Percentiles rank a stretch among this genome's conserved stretches.
Evolutionary conservation across 2,113 vertebrate genomes (phyloP).

Genomic region (Micromys minutus): DNA sequence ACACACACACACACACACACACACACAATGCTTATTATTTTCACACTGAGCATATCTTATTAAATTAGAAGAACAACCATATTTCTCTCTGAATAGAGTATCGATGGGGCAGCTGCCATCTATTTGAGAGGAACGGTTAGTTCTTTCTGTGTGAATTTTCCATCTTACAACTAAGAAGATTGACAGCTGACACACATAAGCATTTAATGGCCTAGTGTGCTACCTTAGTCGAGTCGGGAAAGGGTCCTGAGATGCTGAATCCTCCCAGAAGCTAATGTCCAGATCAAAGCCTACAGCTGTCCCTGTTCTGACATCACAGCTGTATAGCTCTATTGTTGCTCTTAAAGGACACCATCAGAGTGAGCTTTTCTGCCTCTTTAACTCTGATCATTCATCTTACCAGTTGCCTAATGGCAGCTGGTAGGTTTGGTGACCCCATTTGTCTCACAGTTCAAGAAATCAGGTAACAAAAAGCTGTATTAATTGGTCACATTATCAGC

Average conservation of each 20-base stretch:
- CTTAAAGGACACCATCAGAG: neutral
- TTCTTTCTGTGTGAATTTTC: constrained; percentile 19
- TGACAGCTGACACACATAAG: neutral
- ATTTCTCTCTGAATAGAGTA: neutral
- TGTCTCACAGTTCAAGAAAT: constrained; percentile 43
- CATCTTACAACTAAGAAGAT: neutral
- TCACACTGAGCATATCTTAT: neutral
- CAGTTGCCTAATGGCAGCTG: neutral
- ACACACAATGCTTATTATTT: neutral
- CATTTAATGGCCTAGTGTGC: neutral
- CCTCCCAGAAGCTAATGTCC: neutral
- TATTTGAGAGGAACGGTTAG: neutral
- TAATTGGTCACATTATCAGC: constrained; percentile 56
- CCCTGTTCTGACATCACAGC: neutral
- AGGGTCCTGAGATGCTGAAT: neutral
- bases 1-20: neutral
- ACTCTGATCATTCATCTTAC: neutral
- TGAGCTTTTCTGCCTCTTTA: neutral
- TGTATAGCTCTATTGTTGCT: neutral
- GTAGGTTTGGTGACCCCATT: neutral
- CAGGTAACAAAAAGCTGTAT: neutral
- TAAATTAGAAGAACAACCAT: neutral
- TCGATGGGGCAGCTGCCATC: neutral
- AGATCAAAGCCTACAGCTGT: neutral
- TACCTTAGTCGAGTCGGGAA: neutral